Conservation (phyloP, 2,888 invertebrate species). For the Lochmaea crataegi region DNA sequence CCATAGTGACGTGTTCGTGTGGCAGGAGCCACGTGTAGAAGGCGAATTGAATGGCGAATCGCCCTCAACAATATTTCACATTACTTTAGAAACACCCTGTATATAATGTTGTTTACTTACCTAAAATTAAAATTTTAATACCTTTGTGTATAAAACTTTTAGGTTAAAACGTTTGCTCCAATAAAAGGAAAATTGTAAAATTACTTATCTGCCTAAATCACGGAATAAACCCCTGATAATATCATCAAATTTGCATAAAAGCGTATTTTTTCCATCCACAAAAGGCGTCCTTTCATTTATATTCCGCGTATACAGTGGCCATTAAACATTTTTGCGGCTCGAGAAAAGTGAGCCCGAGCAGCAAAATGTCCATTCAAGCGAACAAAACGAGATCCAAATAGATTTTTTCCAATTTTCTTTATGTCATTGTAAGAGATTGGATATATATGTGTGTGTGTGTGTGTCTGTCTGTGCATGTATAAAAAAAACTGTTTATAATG, state of each 20-base stretch:
- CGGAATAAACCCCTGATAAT: background rate
- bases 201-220: background rate
- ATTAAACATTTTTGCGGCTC: slow-evolving; percentile 33
- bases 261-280: slow-evolving; percentile 8
- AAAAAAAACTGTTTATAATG: slow-evolving; percentile 40
- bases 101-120: too few species aligned
- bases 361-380: slow-evolving; percentile 31
- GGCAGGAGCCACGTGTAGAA: too few species aligned
- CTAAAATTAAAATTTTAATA: too few species aligned
- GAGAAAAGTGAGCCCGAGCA: slow-evolving; percentile 34
- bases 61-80: too few species aligned
- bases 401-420: slow-evolving; percentile 41
- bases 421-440: slow-evolving; percentile 43
- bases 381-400: slow-evolving; percentile 42
- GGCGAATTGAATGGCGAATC: too few species aligned
- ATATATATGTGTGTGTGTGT: slow-evolving; percentile 41
- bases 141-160: too few species aligned
- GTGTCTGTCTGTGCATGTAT: slow-evolving; percentile 39
- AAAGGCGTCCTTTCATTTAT: slow-evolving; percentile 25
- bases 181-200: background rate
- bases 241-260: slow-evolving; percentile 3
- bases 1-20: too few species aligned
- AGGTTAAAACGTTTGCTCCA: too few species aligned
- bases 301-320: slow-evolving; percentile 29
- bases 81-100: too few species aligned